These are phyloP conservation scores for Theocolax elegans DNA, from an alignment of 1,140 invertebrate species.

Conservation along the genomic window DNA sequence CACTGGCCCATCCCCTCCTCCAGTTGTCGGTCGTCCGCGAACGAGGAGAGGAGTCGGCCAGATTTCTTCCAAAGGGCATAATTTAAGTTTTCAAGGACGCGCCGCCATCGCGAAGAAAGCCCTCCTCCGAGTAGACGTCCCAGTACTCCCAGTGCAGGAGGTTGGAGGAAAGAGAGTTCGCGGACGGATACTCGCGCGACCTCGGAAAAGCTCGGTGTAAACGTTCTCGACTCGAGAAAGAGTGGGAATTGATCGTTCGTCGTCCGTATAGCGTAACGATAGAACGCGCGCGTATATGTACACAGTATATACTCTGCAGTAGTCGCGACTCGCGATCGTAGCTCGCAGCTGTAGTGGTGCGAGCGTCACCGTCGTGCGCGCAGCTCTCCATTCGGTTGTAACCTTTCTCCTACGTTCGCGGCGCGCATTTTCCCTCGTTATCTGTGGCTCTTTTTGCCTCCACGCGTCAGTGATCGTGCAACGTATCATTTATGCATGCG, in stretches of 20 bases:
- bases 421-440: neutral
- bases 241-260: too few species aligned
- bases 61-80: slow-evolving; percentile 69
- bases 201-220: too few species aligned
- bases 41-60: slow-evolving; percentile 49
- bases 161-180: too few species aligned
- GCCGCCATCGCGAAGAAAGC: slow-evolving; percentile 27
- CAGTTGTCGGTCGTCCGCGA: slow-evolving; percentile 37
- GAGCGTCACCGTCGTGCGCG: neutral
- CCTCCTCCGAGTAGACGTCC: neutral
- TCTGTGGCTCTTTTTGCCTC: slow-evolving; percentile 50
- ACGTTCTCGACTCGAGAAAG: too few species aligned
- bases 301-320: too few species aligned
- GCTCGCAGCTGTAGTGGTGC: too few species aligned
- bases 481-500: too few species aligned
- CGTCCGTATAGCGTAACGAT: too few species aligned
- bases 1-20: neutral
- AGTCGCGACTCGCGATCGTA: too few species aligned
- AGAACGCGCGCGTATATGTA: too few species aligned
- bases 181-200: too few species aligned
- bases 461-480: too few species aligned
- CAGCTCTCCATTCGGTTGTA: neutral
- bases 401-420: neutral
- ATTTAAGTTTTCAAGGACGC: slow-evolving; percentile 69
- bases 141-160: neutral